Percentiles rank a stretch among this genome's conserved stretches.
Evolutionary conservation across 2,888 invertebrate species (phyloP).

Genomic region (Biston stratarius): DNA sequence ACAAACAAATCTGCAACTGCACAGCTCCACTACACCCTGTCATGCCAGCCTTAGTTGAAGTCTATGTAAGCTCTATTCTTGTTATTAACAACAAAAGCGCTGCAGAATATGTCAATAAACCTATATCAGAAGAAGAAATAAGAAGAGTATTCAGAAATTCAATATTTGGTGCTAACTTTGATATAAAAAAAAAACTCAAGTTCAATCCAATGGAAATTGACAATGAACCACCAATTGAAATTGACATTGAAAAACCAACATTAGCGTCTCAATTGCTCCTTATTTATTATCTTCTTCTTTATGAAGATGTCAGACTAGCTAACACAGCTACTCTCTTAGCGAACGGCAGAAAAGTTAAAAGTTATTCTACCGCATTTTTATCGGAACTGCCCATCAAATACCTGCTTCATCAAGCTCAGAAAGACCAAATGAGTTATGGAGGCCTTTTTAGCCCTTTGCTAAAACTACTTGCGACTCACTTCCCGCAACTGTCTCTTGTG

Average conservation of each 20-base stretch:
- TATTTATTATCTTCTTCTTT: constrained; percentile 95
- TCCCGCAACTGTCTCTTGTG: constrained; percentile 97
- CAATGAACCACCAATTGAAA: constrained; percentile 80
- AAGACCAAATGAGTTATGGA: constrained; percentile 95
- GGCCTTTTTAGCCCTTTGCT: constrained; percentile 96
- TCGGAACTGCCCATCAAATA: constrained; percentile 97
- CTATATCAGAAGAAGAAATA: constrained; percentile 96
- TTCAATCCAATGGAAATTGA: constrained; percentile 86
- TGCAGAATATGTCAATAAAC: constrained; percentile 95
- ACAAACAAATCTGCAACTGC: constrained; percentile 95
- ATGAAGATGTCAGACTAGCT: constrained; percentile 95
- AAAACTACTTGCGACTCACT: constrained; percentile 95
- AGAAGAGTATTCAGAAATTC: constrained; percentile 93
- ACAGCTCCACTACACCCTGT: constrained; percentile 97
- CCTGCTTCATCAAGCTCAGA: constrained; percentile 96
- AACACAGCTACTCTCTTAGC: constrained; percentile 89
- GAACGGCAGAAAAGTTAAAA: constrained; percentile 91
- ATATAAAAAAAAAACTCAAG: constrained; percentile 81
- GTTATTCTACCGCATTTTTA: constrained; percentile 94
- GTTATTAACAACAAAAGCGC: constrained; percentile 88
- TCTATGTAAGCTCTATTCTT: constrained; percentile 97
- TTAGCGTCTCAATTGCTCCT: constrained; percentile 95
- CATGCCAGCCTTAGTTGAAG: constrained; percentile 96
- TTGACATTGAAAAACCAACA: constrained; percentile 87
- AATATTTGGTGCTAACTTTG: constrained; percentile 91